Base-by-base conservation (phyloP, 2,113 vertebrate species). In the Chlorodrepanis virens region DNA sequence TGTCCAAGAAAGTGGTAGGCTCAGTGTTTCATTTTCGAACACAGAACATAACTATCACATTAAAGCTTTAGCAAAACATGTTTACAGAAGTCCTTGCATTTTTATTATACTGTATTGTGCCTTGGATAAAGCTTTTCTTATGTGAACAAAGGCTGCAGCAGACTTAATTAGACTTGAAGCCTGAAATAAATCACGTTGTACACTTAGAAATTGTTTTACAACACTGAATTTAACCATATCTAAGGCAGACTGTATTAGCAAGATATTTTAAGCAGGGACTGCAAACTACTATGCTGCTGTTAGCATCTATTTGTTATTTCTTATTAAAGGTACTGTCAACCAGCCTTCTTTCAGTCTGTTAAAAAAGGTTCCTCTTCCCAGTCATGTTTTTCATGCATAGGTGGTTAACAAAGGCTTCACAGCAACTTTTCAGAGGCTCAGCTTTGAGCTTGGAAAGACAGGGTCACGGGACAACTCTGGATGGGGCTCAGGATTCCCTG, bases 401-500 rank as follows among this genome's bases (percentile, higher is more conserved):
- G 33, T 24, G 14, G 40, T 64, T 23, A n/a, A 76, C 2, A 5
- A 68, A 35, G 57, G 42, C n/a, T 82, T 72, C 10, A 19, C 18
- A 75, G 19, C 14, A 81, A 27, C 40, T 64, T 75, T 81, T 21
- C 81, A 75, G 64, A 75, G 70, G 52, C 56, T 84, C 47, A 76
- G 53, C 35, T 82, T 50, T 70, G 47, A 77, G 64, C 22, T 40
- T 68, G 15, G 27, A 63, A 37, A 40, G 29, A 54, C 3, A 27
- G 52, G 39, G 27, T 67, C 4, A 1, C 0, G 0, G 27, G 42
- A 37, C 10, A 37, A 4, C 45, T 88, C n/a, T 29, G 49, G 19
- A 56, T 0, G 0, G 16, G 25, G 21, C 70, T 68, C 4, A 1
- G 79, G 63, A 60, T 12, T 56, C 57, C 19, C 49, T 39, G 39